Conservation (phyloP, 2,888 invertebrate species). For the Synanthedon vespiformis region DNA sequence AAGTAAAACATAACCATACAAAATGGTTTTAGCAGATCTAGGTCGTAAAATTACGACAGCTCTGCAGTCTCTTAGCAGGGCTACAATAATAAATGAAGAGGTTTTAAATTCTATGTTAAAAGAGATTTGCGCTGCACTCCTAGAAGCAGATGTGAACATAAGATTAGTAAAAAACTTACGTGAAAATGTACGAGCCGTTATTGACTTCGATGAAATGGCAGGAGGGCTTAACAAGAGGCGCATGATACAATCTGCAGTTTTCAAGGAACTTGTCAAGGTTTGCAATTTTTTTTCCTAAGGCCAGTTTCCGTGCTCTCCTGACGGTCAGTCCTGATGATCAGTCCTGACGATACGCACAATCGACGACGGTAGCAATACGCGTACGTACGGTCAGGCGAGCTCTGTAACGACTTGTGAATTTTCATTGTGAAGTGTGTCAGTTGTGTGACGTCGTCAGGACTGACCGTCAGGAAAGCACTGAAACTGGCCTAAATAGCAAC, state of each 20-base stretch:
- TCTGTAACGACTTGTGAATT: too few species aligned
- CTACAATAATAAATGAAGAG: slow-evolving; percentile 98
- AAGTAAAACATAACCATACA: slow-evolving; percentile 23
- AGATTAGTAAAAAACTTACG: slow-evolving; percentile 93
- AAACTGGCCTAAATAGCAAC: too few species aligned
- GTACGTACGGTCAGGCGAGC: too few species aligned
- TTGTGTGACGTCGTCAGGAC: too few species aligned
- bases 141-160: slow-evolving; percentile 98
- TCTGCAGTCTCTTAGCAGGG: slow-evolving; percentile 95
- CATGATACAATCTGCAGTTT: slow-evolving; percentile 99
- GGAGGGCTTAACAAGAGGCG: slow-evolving; percentile 97
- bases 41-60: slow-evolving; percentile 99
- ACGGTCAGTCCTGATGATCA: too few species aligned
- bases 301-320: too few species aligned
- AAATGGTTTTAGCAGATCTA: slow-evolving; percentile 99
- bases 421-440: too few species aligned
- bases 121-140: slow-evolving; percentile 95
- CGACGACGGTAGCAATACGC: too few species aligned
- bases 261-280: slow-evolving; percentile 97
- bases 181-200: slow-evolving; percentile 97
- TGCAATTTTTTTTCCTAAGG: slow-evolving; percentile 1
- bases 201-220: slow-evolving; percentile 99
- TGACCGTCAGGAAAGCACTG: too few species aligned
- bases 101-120: slow-evolving; percentile 99
- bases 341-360: too few species aligned